Evolutionary conservation across 37 sponge, comb jelly and placozoan genomes (phyloP), one percentile per base, ranked within the genome.

Genomic region (Beroe forskalii): DNA sequence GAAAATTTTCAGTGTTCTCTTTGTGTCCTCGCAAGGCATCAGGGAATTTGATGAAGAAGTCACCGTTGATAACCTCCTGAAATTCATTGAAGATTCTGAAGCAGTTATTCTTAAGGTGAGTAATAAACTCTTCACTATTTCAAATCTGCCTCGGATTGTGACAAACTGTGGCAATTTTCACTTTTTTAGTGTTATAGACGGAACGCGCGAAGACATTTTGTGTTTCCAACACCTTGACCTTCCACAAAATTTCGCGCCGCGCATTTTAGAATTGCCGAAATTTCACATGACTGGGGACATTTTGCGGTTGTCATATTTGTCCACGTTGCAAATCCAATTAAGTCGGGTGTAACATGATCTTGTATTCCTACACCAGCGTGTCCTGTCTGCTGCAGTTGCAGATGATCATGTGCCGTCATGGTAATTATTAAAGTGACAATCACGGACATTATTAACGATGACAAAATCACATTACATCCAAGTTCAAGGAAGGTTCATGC

Each of bases 251-350:
- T 35, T 32, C 66, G 72, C 37, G 4, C 37, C 72, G 72, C 72
- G 72, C 72, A 36, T 14, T 32, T 8, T n/a, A n/a, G n/a, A n/a
- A n/a, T n/a, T n/a, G n/a, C n/a, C n/a, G n/a, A n/a, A n/a, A n/a
- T n/a, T n/a, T n/a, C n/a, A n/a, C n/a, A n/a, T n/a, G n/a, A n/a
- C n/a, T n/a, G n/a, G n/a, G n/a, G n/a, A n/a, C n/a, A n/a, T n/a
- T n/a, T n/a, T n/a, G n/a, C n/a, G n/a, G n/a, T 20, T 69, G 72
- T 69, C 72, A 69, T 32, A 69, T 36, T 33, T 9, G 33, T 27
- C 72, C 72, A 69, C 72, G 72, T 69, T 69, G 72, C 72, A 69
- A 69, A 69, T 69, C 35, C 32, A 32, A 69, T 69, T 69, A 69
- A 19, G 72, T n/a, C 72, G 55, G 55, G 55, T 48, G 55, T 48